These are phyloP conservation scores for Meloidogyne exigua DNA, from an alignment of 1,140 invertebrate genomes.

Conservation along the genomic window DNA sequence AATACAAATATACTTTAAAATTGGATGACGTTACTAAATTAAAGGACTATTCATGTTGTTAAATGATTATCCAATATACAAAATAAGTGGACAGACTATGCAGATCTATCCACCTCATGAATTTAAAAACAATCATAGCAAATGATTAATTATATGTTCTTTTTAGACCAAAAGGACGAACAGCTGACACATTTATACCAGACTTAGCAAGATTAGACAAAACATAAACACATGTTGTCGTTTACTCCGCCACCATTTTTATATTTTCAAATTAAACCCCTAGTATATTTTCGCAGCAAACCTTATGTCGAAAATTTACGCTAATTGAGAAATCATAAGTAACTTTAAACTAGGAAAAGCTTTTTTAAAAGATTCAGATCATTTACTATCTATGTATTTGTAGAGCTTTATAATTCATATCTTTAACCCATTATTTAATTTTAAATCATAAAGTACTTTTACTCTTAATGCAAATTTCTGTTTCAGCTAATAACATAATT, in stretches of 20 bases:
- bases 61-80: background rate
- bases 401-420: no score
- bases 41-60: background rate
- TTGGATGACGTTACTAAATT: background rate
- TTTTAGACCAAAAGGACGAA: background rate
- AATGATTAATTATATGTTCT: background rate
- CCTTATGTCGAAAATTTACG: background rate
- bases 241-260: background rate
- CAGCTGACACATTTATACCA: conserved; percentile 4
- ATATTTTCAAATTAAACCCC: background rate
- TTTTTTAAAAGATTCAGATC: no score
- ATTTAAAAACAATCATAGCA: background rate
- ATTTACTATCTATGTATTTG: no score
- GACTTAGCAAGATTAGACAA: background rate
- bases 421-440: no score
- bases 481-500: background rate
- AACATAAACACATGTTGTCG: background rate
- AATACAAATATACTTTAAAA: background rate
- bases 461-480: background rate
- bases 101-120: background rate
- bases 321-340: background rate
- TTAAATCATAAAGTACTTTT: no score
- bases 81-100: background rate
- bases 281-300: background rate
- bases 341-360: background rate